Base-by-base conservation (phyloP, 2,113 vertebrate species). In the Haliaeetus leucogaster region DNA sequence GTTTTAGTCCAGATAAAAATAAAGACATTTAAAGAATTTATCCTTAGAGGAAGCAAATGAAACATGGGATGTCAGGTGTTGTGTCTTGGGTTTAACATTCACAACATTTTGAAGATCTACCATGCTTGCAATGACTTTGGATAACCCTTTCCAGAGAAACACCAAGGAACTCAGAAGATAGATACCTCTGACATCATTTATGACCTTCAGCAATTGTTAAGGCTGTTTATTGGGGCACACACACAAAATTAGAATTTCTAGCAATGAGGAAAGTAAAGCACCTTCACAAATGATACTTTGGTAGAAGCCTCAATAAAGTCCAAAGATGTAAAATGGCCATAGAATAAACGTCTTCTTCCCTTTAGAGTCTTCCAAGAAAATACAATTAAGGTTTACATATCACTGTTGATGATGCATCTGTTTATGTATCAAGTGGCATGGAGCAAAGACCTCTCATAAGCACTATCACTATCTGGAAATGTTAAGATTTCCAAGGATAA, bases 1-100 rank as follows among this genome's bases (percentile, higher is more conserved):
- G 4, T 76, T 87, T 72, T 74, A n/a, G 71, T 89, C 82, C 91
- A 93, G 25, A 30, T 86, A 55, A 89, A 95, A 93, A 36, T 23
- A 36, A 27, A 80, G n/a, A 45, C 21, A 13, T 72, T 65, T 47
- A 43, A 89, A 71, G 30, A 68, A 26, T 82, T 74, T 13, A 65
- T 52, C 65, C 47, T 84, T 22, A 23, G 45, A 71, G 61, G 27
- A 67, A 70, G 21, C 26, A 88, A 91, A 59, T 34, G 52, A 34
- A 93, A 53, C 11, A 19, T 3, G 16, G 25, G 43, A 70, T 67
- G 56, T 26, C 18, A 36, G 32, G 16, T 53, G 23, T 6, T 4
- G 0, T 61, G 40, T 45, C 82, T 42, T 43, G 20, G 16, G 29
- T 65, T 81, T 59, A 72, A 45, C 22, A 30, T 5, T 34, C 53